These are phyloP conservation scores for Lepeophtheirus nordmannii DNA, from an alignment of 2,888 invertebrate species.

Conservation along the genomic window DNA sequence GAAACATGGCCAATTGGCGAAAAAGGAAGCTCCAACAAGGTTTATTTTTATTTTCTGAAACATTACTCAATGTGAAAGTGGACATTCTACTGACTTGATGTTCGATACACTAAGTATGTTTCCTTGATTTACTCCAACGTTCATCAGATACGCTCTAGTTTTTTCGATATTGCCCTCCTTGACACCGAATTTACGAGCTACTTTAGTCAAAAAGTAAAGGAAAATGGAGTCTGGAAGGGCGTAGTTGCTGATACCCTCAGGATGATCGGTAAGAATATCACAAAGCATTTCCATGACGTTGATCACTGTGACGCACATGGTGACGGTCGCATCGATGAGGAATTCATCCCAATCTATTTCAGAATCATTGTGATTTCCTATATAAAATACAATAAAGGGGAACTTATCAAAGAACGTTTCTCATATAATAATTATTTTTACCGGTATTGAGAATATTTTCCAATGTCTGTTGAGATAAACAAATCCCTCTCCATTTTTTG, in stretches of 20 bases:
- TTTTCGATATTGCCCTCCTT: neutral
- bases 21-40: no score
- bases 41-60: no score
- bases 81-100: neutral
- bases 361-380: constrained; percentile 32
- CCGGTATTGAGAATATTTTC: constrained; percentile 53
- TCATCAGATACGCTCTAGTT: neutral
- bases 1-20: no score
- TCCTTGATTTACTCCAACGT: neutral
- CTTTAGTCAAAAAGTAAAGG: neutral
- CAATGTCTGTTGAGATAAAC: constrained; percentile 43
- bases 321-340: constrained; percentile 54
- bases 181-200: neutral
- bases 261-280: constrained; percentile 62
- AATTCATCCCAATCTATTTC: constrained; percentile 56
- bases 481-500: constrained; percentile 32
- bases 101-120: neutral
- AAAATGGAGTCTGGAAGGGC: neutral
- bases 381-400: neutral
- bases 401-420: constrained; percentile 27
- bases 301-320: constrained; percentile 53
- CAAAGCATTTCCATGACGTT: constrained; percentile 53
- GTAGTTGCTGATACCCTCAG: constrained; percentile 44
- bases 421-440: constrained; percentile 39
- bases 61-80: neutral